Percentiles rank a stretch among this genome's conserved stretches.
Conservation (phyloP, 2,113 vertebrate species). For the Mormyrus lacerda region DNA sequence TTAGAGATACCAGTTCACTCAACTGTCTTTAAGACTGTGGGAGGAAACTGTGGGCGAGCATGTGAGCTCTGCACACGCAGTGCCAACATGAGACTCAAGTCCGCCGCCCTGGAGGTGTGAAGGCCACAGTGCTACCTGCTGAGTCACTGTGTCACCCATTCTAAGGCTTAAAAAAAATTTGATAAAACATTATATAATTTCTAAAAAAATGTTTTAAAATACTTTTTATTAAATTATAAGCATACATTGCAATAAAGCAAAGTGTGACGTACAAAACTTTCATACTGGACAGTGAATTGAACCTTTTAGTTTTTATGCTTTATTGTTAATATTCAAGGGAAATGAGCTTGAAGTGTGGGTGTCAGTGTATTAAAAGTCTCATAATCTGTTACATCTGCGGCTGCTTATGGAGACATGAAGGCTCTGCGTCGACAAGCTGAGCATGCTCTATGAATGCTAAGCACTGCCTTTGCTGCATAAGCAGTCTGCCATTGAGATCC, state of each 20-base stretch:
- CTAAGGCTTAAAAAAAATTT: background rate
- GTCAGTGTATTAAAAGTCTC: background rate
- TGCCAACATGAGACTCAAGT: background rate
- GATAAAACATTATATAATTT: background rate
- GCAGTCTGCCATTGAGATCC: constrained; percentile 2
- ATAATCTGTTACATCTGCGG: background rate
- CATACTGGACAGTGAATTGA: background rate
- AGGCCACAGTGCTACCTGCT: background rate
- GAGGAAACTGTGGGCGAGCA: background rate
- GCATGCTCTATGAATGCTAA: background rate
- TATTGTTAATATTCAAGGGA: background rate
- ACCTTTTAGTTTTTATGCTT: background rate
- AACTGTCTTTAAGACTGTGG: background rate
- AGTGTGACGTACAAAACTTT: background rate
- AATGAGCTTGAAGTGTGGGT: background rate
- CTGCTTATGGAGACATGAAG: background rate
- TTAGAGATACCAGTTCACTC: background rate
- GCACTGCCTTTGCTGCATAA: constrained; percentile 5
- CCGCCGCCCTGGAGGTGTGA: background rate
- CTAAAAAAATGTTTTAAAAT: background rate
- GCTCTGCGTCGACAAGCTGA: background rate
- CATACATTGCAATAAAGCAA: background rate
- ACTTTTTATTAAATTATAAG: background rate
- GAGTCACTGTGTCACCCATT: background rate
- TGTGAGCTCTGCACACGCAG: background rate